Conservation (phyloP, 2,797 vertebrate species). For the Molothrus aeneus region DNA sequence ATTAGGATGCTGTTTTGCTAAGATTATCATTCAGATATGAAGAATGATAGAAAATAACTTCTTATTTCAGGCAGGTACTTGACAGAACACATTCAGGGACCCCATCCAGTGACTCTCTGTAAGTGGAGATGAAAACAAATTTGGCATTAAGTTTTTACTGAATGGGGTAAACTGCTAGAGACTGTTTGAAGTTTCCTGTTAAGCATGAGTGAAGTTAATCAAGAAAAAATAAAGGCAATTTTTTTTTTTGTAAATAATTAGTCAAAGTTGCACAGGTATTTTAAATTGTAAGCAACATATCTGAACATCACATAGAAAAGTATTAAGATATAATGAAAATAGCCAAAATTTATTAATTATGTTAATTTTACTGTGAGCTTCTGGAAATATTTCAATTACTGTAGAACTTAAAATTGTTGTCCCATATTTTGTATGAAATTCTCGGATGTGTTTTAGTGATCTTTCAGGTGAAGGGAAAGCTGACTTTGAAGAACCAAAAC, state of each 20-base stretch:
- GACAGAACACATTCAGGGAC: not conserved
- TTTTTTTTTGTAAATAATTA: not conserved
- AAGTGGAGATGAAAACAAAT: not conserved
- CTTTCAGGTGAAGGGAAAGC: constrained; percentile 16
- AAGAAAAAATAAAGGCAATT: not conserved
- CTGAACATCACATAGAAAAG: not conserved
- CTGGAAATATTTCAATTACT: not conserved
- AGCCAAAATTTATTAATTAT: not conserved
- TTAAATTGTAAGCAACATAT: not conserved
- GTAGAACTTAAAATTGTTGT: not conserved
- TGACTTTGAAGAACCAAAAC: not conserved
- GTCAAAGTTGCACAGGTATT: not conserved
- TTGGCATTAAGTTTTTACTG: not conserved
- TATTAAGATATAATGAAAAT: not conserved
- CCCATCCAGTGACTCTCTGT: not conserved
- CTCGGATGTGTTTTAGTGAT: constrained; percentile 6
- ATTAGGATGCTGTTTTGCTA: not conserved
- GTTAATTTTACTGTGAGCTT: not conserved
- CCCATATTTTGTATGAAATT: not conserved
- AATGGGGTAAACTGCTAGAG: not conserved
- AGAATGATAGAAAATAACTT: not conserved
- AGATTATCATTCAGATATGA: not conserved
- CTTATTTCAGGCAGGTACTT: not conserved
- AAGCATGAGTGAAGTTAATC: not conserved
- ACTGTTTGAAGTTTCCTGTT: not conserved